Conservation (phyloP, 2,888 invertebrate genomes). For the Eugnorisma glareosa region DNA sequence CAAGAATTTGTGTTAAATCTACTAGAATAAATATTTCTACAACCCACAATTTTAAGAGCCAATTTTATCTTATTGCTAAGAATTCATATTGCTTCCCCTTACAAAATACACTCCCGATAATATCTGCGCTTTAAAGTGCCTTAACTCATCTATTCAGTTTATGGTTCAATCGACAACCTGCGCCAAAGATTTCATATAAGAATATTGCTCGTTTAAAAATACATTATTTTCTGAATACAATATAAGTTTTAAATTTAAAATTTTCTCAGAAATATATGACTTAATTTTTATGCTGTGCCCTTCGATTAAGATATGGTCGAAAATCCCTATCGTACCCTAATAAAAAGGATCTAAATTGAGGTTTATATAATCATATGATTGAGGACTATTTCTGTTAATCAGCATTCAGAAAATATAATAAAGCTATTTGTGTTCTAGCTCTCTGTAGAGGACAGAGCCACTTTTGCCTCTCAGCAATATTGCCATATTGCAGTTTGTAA, state of each 20-base stretch:
- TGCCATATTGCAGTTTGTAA: background rate
- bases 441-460: background rate
- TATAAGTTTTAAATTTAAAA: background rate
- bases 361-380: slow-evolving; percentile 1
- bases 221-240: slow-evolving; percentile 25
- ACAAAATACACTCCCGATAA: slow-evolving; percentile 27
- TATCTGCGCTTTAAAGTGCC: slow-evolving; percentile 29
- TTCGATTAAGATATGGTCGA: background rate
- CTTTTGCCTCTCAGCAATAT: background rate
- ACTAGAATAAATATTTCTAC: slow-evolving; percentile 20
- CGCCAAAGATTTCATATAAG: slow-evolving; percentile 50
- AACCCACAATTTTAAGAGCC: slow-evolving; percentile 12
- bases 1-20: slow-evolving; percentile 7
- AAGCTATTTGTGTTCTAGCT: slow-evolving; percentile 2
- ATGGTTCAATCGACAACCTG: slow-evolving; percentile 40
- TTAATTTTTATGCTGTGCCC: background rate
- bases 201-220: slow-evolving; percentile 46
- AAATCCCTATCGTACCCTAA: background rate
- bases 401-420: slow-evolving; percentile 5
- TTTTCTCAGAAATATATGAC: background rate
- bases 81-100: slow-evolving; percentile 20
- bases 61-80: background rate
- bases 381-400: background rate
- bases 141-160: slow-evolving; percentile 39
- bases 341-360: slow-evolving; percentile 23